Conservation (phyloP, 1,140 invertebrate species). For the Anoplolepis gracilipes region DNA sequence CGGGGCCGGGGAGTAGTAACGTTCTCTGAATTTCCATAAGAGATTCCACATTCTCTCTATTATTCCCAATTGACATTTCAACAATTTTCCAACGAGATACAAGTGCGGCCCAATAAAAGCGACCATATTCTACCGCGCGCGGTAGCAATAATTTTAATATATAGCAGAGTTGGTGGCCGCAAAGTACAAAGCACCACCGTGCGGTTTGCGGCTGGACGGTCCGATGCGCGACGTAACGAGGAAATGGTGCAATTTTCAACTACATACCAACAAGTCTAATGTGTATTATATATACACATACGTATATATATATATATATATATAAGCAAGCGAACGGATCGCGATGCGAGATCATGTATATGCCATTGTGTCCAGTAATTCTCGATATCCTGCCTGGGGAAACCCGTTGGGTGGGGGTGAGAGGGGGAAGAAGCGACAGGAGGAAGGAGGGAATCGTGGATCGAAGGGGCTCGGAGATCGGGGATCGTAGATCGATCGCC, state of each 20-base stretch:
- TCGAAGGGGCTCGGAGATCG: constrained; percentile 18
- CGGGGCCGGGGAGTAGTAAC: neutral
- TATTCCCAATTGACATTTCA: neutral
- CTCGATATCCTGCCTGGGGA: constrained; percentile 72
- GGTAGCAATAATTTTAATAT: constrained; percentile 72
- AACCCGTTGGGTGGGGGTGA: neutral
- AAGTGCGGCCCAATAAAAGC: constrained; percentile 3
- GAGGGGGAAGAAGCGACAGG: neutral
- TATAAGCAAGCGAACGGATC: constrained; percentile 36
- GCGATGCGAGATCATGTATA: constrained; percentile 60
- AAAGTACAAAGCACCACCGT: constrained; percentile 65
- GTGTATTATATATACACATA: constrained; percentile 51
- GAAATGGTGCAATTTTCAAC: constrained; percentile 72
- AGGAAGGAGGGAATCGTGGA: neutral
- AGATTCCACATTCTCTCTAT: constrained; percentile 8
- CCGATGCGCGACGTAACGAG: constrained; percentile 76
- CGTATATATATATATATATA: too few relatives aligned
- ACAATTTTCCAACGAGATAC: constrained; percentile 6
- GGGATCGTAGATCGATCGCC: constrained; percentile 44
- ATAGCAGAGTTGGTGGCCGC: constrained; percentile 62
- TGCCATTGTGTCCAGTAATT: constrained; percentile 70
- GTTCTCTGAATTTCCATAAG: neutral
- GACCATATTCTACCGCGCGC: neutral
- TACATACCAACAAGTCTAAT: constrained; percentile 76
- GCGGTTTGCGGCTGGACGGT: constrained; percentile 82